Evolutionary conservation across 2,113 vertebrate genomes (phyloP), one percentile per base, ranked within the genome.

Genomic region (Meriones unguiculatus): DNA sequence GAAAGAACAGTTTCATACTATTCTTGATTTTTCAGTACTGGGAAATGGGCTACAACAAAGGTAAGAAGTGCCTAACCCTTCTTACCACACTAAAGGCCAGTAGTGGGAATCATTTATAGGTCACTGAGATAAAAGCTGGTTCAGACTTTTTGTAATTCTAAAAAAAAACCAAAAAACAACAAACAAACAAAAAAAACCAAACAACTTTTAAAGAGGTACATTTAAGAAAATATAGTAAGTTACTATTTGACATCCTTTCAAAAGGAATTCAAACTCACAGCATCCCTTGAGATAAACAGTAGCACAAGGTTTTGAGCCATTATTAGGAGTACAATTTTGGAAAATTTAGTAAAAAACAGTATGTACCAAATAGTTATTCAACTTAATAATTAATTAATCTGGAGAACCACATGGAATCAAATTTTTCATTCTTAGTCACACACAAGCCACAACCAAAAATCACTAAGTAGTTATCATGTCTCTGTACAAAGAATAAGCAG

Each of bases 191-290:
- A n/a, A n/a, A n/a, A n/a, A n/a, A n/a, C n/a, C n/a, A n/a, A n/a
- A n/a, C n/a, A n/a, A 2, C 17, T 15, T 57, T 78, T 15, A 91
- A 46, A 97, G 28, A 72, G 20, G 1, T 67, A 3, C 0, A 22
- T 25, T 85, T 97, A 64, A 54, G 65, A 86, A 95, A 96, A 82
- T 73, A 91, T 7, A 72, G 35, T 95, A 86, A 95, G 80, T 73
- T 95, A 91, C 91, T 76, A 94, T 11, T 38, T 93, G 77, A 87
- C 35, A 86, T 72, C 62, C 32, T 87, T 59, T 89, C 52, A 81
- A 69, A 87, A 87, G 52, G 22, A 54, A 93, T 81, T 72, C 77
- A 80, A 65, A 86, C 11, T 64, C 22, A 76, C 2, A 10, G 14
- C 78, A 35, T 72, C 64, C 67, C 87, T 70, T 54, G 90, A 54